Percentiles rank a stretch among this genome's conserved stretches.
phyloP scores from a whole-genome alignment of 35 echinoderm and acorn worm species.

The Stichopus chloronotus region DNA sequence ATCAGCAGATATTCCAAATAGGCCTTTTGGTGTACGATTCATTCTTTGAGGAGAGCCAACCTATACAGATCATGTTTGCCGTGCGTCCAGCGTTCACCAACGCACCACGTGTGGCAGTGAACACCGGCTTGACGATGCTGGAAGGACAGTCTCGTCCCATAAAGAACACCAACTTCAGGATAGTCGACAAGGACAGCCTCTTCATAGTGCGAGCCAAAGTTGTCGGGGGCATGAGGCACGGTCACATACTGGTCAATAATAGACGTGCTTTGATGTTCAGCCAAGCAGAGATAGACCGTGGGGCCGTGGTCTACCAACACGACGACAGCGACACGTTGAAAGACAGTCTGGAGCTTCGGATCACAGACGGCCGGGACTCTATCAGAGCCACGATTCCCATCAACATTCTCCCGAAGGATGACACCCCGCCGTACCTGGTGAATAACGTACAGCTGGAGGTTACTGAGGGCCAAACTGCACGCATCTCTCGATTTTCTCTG shows the following conservation, averaged over 20 bases:
- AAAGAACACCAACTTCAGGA: constrained; percentile 69
- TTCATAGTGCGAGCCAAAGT: constrained; percentile 81
- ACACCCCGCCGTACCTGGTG: constrained; percentile 87
- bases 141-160: constrained; percentile 94
- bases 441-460: constrained; percentile 82
- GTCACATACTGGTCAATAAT: constrained; percentile 74
- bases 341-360: constrained; percentile 85
- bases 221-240: constrained; percentile 82
- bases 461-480: constrained; percentile 71
- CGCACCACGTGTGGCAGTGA: constrained; percentile 81
- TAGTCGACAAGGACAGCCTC: constrained; percentile 95
- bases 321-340: constrained; percentile 91
- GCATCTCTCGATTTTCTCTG: constrained; percentile 72
- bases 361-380: constrained; percentile 78
- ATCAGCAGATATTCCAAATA: constrained; percentile 71
- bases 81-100: constrained; percentile 80
- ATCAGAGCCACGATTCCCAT: constrained; percentile 85
- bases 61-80: constrained; percentile 79
- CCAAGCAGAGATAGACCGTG: constrained; percentile 73
- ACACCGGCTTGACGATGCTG: constrained; percentile 87
- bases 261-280: constrained; percentile 91
- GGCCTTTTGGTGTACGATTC: constrained; percentile 78
- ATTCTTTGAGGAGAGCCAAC: constrained; percentile 82
- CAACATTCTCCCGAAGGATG: constrained; percentile 93
- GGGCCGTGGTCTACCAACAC: constrained; percentile 82